Percentiles rank a stretch among this genome's conserved stretches.
phyloP scores from a whole-genome alignment of 2,888 invertebrate species.

The Heliothis peltigera region DNA sequence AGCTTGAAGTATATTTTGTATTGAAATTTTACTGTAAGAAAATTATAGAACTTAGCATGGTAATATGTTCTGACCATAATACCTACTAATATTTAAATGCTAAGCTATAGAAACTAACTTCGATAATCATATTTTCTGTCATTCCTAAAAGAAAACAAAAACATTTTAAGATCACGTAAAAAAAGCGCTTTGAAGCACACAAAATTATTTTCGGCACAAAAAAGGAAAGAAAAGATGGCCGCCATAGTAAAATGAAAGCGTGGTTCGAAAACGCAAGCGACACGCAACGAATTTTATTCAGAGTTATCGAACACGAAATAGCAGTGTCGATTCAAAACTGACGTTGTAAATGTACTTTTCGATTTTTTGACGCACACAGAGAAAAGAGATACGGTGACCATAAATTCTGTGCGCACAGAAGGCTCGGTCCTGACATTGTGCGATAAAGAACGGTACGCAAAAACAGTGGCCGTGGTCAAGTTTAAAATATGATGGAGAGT shows the following conservation, averaged over 20 bases:
- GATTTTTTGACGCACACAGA: constrained; percentile 49
- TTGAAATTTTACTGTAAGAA: neutral
- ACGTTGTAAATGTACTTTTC: constrained; percentile 54
- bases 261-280: constrained; percentile 24
- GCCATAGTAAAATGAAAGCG: constrained; percentile 25
- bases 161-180: too few species aligned
- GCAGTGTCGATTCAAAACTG: constrained; percentile 56
- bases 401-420: constrained; percentile 26
- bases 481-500: constrained; percentile 1
- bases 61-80: too few species aligned
- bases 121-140: too few species aligned
- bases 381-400: constrained; percentile 35
- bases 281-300: constrained; percentile 39
- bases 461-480: neutral
- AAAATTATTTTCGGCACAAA: too few species aligned
- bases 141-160: too few species aligned
- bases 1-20: neutral
- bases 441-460: neutral
- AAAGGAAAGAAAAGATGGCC: constrained; percentile 25
- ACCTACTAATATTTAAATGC: too few species aligned
- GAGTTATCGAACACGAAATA: constrained; percentile 47
- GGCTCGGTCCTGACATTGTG: constrained; percentile 11
- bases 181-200: too few species aligned
- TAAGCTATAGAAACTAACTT: neutral
- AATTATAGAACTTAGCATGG: neutral